These are phyloP conservation scores for Lepidothrix coronata DNA, from an alignment of 2,113 vertebrate species.

Conservation along the genomic window DNA sequence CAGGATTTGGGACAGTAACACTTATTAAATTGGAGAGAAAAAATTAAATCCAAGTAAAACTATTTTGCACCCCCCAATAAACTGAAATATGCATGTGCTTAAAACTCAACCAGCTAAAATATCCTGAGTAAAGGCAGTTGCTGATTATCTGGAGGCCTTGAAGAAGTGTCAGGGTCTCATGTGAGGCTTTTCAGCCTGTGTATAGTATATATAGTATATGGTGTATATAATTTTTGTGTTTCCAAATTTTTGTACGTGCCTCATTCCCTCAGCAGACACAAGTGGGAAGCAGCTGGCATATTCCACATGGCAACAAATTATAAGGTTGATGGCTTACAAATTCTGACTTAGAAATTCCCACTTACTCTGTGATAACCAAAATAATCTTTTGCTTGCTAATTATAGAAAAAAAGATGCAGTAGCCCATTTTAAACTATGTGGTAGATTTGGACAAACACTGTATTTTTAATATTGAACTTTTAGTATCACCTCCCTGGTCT, in stretches of 20 bases:
- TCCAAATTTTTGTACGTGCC: neutral
- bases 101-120: neutral
- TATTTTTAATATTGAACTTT: neutral
- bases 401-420: neutral
- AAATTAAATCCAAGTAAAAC: neutral
- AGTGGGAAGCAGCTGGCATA: neutral
- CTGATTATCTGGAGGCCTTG: neutral
- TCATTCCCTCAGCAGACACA: neutral
- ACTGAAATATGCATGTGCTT: neutral
- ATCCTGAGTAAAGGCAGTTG: neutral
- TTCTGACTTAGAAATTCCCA: neutral
- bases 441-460: neutral
- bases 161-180: neutral
- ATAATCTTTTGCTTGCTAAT: neutral
- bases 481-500: neutral
- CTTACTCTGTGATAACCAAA: neutral
- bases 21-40: neutral
- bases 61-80: accelerated
- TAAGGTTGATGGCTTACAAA: neutral
- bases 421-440: neutral
- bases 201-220: no score
- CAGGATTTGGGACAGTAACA: neutral
- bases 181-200: neutral
- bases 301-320: neutral
- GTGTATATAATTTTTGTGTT: neutral